Evolutionary conservation across 2,797 vertebrate genomes (phyloP), one percentile per base, ranked within the genome.

Genomic region (Heliangelus exortis): DNA sequence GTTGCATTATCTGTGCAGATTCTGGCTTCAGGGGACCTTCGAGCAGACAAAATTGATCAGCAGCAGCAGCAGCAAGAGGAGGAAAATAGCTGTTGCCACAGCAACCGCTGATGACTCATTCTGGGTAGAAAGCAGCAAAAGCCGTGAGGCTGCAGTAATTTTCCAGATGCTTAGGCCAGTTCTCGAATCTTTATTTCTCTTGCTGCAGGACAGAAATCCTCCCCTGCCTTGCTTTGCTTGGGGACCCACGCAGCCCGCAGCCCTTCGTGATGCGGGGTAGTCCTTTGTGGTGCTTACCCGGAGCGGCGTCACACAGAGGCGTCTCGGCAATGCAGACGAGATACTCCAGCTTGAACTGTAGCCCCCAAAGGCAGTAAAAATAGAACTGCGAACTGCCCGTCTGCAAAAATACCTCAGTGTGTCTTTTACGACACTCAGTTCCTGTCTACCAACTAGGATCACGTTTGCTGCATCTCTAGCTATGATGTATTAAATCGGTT

Each of bases 121-220:
- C 69, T 0, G 51, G 91, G 88, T 50, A 73, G 78, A 95, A 90
- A 93, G 95, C 92, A 28, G 93, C 31, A 20, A 75, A 93, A 97
- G 66, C 93, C 36, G 26, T 91, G 94, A 98, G 96, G 88, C 96
- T 97, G 97, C 97, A 96, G 98, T 97, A 97, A 98, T 98, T 98
- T 98, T 98, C 98, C 98, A 98, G 97, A 95, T 97, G 96, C 97
- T 97, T 97, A 97, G 91, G 95, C 81, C 63, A 92, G 61, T 75
- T 83, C 93, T 77, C 2, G 8, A 31, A 15, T 78, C 74, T 87
- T 94, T 84, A 59, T 58, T 78, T 68, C 89, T 68, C 89, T 78
- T 11, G 45, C 92, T 89, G 87, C 94, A 87, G 86, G 94, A 71
- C 91, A 95, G 81, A 95, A 93, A 76, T 87, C 82, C 85, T 93